These are phyloP conservation scores for Crotalus viridis DNA, from an alignment of 2,113 vertebrate genomes.

Conservation along the genomic window DNA sequence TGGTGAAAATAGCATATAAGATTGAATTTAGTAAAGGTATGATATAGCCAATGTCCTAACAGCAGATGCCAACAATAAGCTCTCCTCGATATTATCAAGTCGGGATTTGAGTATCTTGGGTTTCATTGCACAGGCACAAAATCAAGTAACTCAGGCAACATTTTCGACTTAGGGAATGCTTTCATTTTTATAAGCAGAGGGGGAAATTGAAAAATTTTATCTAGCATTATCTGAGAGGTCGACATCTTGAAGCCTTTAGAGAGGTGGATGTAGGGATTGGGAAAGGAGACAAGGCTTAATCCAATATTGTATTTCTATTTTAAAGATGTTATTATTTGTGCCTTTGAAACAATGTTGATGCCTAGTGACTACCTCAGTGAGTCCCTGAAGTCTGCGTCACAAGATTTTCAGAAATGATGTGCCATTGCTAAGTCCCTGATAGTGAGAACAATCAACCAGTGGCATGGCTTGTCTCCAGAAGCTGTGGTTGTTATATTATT, in stretches of 20 bases:
- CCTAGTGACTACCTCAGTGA: background rate
- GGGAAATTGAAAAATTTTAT: background rate
- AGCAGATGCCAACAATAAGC: slow-evolving; percentile 27
- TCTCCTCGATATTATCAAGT: slow-evolving; percentile 16
- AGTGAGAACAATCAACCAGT: too few species aligned
- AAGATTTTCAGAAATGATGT: background rate
- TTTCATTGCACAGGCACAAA: background rate
- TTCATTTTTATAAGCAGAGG: background rate
- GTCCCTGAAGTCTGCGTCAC: background rate
- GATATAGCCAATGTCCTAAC: background rate
- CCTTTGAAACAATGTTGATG: background rate
- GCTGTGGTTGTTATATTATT: too few species aligned
- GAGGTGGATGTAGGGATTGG: background rate
- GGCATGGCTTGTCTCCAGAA: too few species aligned
- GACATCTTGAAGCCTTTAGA: background rate
- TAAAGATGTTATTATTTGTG: background rate
- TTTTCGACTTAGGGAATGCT: background rate
- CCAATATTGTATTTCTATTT: background rate
- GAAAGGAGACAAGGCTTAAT: background rate
- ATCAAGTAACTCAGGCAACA: background rate
- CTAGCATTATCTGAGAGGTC: background rate
- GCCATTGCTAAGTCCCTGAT: background rate
- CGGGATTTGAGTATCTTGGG: slow-evolving; percentile 23
- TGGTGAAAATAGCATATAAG: slow-evolving; percentile 39
- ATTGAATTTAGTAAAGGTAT: slow-evolving; percentile 44